Evolutionary conservation across 2,797 vertebrate species (phyloP).

Genomic region (Malurus splendens): DNA sequence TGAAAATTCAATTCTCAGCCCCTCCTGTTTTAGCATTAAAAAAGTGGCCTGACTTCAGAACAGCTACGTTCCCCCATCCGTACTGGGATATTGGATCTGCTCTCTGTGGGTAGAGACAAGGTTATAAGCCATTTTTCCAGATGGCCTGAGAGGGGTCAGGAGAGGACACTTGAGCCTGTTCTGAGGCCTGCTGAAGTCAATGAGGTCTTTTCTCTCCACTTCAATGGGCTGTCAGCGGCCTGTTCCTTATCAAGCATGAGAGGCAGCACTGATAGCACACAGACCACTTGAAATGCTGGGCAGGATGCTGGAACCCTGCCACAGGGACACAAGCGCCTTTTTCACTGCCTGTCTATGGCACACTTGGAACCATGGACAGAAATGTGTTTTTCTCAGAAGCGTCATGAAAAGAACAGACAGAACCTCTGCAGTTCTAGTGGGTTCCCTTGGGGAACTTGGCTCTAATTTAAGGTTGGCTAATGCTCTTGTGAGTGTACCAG

Average conservation of each 20-base stretch:
- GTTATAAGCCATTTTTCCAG: background rate
- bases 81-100: background rate
- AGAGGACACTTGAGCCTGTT: conserved; percentile 17
- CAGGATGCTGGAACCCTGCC: background rate
- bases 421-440: background rate
- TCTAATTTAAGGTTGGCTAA: background rate
- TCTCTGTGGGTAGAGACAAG: background rate
- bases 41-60: background rate
- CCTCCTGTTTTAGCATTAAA: background rate
- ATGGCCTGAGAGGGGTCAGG: conserved; percentile 1
- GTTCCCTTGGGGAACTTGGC: background rate
- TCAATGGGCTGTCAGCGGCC: background rate
- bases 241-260: background rate
- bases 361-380: background rate
- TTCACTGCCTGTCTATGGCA: background rate
- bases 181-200: conserved; percentile 4
- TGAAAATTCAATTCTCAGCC: background rate
- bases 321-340: background rate
- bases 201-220: background rate
- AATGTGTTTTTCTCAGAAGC: accelerated
- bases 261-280: background rate
- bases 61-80: accelerated
- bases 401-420: background rate
- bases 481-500: background rate
- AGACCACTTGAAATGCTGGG: background rate